Conservation (phyloP, 2,797 vertebrate species). For the Macropus fuliginosus region DNA sequence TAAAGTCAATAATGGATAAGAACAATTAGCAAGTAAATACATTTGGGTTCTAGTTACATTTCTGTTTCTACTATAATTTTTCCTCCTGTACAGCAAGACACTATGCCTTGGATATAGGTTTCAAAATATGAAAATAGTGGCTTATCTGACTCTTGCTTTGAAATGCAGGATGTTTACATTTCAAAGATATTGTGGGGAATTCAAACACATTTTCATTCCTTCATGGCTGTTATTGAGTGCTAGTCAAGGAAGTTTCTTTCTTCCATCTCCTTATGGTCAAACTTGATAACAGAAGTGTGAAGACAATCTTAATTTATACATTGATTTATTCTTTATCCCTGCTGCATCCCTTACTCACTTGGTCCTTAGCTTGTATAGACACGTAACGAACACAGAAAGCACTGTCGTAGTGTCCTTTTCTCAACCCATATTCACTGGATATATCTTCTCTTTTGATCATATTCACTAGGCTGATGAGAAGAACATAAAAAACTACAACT, state of each 20-base stretch:
- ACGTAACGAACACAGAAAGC: neutral
- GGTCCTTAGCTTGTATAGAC: neutral
- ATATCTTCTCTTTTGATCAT: neutral
- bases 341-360: neutral
- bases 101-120: neutral
- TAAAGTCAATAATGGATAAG: neutral
- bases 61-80: neutral
- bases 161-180: neutral
- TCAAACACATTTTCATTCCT: neutral
- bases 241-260: neutral
- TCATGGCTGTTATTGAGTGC: neutral
- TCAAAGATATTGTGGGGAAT: neutral
- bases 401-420: neutral
- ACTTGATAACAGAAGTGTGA: neutral
- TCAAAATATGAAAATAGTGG: neutral
- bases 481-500: neutral
- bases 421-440: neutral
- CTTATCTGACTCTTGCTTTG: neutral
- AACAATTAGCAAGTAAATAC: neutral
- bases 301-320: neutral
- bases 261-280: neutral
- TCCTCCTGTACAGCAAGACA: neutral
- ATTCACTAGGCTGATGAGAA: neutral
- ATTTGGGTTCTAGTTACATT: neutral
- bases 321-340: neutral